Evolutionary conservation across 2,113 vertebrate genomes (phyloP).

Genomic region (Alexandromys fortis): DNA sequence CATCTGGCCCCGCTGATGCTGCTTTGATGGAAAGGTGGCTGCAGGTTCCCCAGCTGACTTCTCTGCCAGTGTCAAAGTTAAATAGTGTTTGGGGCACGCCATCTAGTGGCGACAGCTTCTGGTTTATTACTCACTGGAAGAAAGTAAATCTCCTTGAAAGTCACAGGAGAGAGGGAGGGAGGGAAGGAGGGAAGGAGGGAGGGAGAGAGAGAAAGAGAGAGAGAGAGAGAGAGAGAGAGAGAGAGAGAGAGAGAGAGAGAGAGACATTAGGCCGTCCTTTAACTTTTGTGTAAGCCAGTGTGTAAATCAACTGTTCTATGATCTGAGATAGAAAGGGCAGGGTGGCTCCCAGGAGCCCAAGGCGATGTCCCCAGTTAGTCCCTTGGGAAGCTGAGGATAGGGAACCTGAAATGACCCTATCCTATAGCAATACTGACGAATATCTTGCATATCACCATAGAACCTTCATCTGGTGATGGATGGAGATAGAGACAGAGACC

Average conservation of each 20-base stretch:
- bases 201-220: neutral
- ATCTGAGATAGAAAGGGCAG: slow-evolving; percentile 2
- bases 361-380: no score
- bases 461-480: no score
- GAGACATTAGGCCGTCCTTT: slow-evolving; percentile 11
- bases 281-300: neutral
- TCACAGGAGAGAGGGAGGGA: neutral
- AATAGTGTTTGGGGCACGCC: slow-evolving; percentile 85
- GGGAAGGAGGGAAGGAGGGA: no score
- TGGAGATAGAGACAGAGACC: no score
- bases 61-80: slow-evolving; percentile 44
- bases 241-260: no score
- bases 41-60: neutral
- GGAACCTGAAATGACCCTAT: no score
- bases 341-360: neutral
- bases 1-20: neutral
- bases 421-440: no score
- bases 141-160: neutral
- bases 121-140: neutral
- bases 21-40: neutral
- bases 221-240: neutral
- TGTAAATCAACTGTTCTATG: slow-evolving; percentile 19
- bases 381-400: no score
- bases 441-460: no score
- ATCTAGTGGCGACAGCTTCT: slow-evolving; percentile 83